phyloP scores from a whole-genome alignment of 2,113 vertebrate genomes.

The Microtus montanus region DNA sequence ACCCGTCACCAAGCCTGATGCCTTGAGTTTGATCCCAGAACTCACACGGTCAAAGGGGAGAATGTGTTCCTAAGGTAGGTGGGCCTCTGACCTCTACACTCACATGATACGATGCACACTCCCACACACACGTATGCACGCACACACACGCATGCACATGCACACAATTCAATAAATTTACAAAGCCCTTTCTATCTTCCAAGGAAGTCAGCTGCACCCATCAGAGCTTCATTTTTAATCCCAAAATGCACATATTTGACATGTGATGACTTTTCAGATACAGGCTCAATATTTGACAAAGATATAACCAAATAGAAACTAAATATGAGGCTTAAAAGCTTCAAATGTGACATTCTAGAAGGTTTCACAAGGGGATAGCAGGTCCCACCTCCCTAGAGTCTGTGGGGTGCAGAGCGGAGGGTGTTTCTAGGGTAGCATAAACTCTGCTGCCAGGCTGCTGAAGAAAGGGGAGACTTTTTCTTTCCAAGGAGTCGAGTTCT shows the following conservation, averaged over 20 bases:
- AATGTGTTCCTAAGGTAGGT: neutral
- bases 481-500: neutral
- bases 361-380: neutral
- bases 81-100: neutral
- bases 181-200: no score
- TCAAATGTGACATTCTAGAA: neutral
- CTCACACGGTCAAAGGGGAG: neutral
- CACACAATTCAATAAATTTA: neutral
- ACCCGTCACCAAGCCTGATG: neutral
- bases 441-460: neutral
- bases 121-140: neutral
- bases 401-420: neutral
- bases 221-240: neutral
- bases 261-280: neutral
- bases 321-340: neutral
- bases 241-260: neutral
- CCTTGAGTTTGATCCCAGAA: neutral
- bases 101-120: no score
- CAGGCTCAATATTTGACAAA: neutral
- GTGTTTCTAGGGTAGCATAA: neutral
- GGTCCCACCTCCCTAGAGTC: neutral
- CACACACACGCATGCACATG: neutral
- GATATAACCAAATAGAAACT: neutral
- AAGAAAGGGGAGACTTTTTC: neutral
- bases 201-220: accelerated